phyloP scores from a whole-genome alignment of 2,888 invertebrate genomes.

The Mythimna pallens region DNA sequence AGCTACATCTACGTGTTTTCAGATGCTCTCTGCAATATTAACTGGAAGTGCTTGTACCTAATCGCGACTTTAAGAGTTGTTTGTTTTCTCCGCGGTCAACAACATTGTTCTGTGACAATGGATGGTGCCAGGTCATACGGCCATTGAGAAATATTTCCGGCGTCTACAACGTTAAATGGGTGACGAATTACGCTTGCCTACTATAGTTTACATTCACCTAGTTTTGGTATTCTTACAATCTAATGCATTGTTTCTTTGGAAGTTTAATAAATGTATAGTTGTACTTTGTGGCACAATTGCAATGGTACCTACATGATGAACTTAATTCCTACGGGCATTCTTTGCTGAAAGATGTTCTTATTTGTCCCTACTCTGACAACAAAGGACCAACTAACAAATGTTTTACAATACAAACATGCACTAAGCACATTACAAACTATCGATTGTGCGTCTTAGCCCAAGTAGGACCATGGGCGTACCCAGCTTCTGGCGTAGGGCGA shows the following conservation, averaged over 20 bases:
- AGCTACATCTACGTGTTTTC: conserved; percentile 72
- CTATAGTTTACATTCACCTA: conserved; percentile 50
- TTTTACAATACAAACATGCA: neutral
- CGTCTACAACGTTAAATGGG: conserved; percentile 51
- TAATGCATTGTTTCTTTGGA: conserved; percentile 1
- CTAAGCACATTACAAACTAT: neutral
- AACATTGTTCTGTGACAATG: conserved; percentile 83
- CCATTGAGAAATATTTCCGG: conserved; percentile 81
- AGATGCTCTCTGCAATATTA: conserved; percentile 59
- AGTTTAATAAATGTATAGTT: neutral
- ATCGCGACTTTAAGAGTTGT: conserved; percentile 83
- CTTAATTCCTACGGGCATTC: neutral
- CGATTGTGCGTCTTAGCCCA: neutral
- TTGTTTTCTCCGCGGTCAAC: conserved; percentile 72
- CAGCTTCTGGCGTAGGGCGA: no score
- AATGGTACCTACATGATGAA: neutral
- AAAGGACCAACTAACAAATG: neutral
- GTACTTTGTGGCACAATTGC: neutral
- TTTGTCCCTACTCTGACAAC: neutral
- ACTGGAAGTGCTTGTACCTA: conserved; percentile 79
- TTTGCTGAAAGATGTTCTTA: neutral
- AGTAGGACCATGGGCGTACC: no score
- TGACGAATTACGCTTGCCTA: conserved; percentile 55
- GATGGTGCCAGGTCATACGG: conserved; percentile 67
- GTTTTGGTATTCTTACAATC: conserved; percentile 38